phyloP scores from a whole-genome alignment of 2,888 invertebrate genomes.

The Abrostola triplasia region DNA sequence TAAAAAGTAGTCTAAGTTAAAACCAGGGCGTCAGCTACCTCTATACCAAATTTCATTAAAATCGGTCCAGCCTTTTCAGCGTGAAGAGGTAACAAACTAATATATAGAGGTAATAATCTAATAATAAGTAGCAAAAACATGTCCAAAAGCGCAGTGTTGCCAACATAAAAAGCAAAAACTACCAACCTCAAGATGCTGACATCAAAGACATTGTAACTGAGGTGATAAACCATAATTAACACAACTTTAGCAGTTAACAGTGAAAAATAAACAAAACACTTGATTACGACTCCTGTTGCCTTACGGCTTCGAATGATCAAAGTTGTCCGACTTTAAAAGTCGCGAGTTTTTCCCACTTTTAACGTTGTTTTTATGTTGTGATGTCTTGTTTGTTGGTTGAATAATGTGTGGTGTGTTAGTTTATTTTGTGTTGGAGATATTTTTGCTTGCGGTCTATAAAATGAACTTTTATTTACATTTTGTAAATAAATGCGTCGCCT shows the following conservation, averaged over 20 bases:
- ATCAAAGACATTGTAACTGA: constrained; percentile 15
- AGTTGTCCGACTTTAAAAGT: constrained; percentile 60
- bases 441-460: not conserved
- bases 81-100: no score
- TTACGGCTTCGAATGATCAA: constrained; percentile 61
- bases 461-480: no score
- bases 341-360: constrained; percentile 44
- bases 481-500: no score
- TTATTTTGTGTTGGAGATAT: not conserved
- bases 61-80: no score
- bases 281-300: constrained; percentile 34
- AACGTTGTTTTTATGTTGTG: constrained; percentile 3
- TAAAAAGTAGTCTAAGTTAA: no score
- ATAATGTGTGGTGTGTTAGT: not conserved
- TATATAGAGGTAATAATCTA: no score
- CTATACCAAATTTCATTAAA: no score
- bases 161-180: not conserved
- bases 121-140: no score
- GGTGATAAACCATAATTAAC: constrained; percentile 41
- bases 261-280: constrained; percentile 49
- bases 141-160: not conserved
- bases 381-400: constrained; percentile 6
- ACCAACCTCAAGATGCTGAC: not conserved
- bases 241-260: constrained; percentile 41
- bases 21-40: no score